Conservation (phyloP, 2,113 vertebrate genomes). For the Siniperca chuatsi region DNA sequence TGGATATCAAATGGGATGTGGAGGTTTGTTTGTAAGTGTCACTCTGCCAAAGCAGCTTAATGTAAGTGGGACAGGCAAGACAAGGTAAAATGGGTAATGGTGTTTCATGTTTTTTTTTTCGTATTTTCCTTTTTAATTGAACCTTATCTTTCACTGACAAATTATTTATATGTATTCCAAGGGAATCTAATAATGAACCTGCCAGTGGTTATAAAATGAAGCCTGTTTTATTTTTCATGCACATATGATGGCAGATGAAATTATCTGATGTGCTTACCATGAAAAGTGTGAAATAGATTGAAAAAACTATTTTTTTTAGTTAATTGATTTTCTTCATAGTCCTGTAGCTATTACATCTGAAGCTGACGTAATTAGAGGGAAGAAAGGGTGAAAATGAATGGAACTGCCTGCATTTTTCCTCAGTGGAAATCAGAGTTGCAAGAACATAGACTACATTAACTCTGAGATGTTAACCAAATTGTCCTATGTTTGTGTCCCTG, state of each 20-base stretch:
- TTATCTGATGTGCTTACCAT: constrained; percentile 14
- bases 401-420: background rate
- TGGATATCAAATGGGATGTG: constrained; percentile 41
- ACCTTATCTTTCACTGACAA: background rate
- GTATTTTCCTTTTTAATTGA: constrained; percentile 16
- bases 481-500: background rate
- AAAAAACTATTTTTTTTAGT: constrained; percentile 14
- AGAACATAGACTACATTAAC: constrained; percentile 17
- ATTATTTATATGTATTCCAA: constrained; percentile 16
- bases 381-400: constrained; percentile 34
- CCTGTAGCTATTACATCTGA: constrained; percentile 33
- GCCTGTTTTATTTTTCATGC: constrained; percentile 22
- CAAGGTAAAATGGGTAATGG: constrained; percentile 6
- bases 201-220: constrained; percentile 26
- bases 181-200: constrained; percentile 32
- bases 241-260: constrained; percentile 21
- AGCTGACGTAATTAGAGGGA: constrained; percentile 27
- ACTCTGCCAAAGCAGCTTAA: constrained; percentile 33
- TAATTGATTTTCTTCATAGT: constrained; percentile 42
- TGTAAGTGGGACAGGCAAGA: constrained; percentile 16
- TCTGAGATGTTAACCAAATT: constrained; percentile 18
- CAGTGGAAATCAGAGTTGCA: constrained; percentile 12
- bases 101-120: background rate
- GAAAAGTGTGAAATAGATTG: constrained; percentile 3
- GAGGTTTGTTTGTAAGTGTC: constrained; percentile 42